These are phyloP conservation scores for Chrysotoxum bicinctum DNA, from an alignment of 2,888 invertebrate genomes.

Conservation along the genomic window DNA sequence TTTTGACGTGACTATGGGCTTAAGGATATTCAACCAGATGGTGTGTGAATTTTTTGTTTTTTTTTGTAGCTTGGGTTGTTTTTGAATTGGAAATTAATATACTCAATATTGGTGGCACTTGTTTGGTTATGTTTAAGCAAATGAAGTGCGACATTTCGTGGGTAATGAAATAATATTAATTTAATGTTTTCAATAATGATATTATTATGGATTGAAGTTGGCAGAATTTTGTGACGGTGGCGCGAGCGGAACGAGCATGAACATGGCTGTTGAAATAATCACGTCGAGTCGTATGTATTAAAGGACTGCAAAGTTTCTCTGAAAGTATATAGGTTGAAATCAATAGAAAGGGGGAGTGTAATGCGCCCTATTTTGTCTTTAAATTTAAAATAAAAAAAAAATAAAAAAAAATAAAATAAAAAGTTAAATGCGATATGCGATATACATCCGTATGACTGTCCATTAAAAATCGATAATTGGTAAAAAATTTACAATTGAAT, in stretches of 20 bases:
- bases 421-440: too few species aligned
- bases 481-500: too few species aligned
- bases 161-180: constrained; percentile 23
- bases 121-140: constrained; percentile 29
- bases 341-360: too few species aligned
- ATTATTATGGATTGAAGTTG: neutral
- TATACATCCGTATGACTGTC: too few species aligned
- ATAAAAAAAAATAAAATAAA: too few species aligned
- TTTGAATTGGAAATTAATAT: constrained; percentile 17
- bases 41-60: constrained; percentile 3
- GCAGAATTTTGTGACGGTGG: neutral
- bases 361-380: too few species aligned
- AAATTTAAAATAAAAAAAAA: too few species aligned
- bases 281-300: neutral
- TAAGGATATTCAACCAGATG: constrained; percentile 4
- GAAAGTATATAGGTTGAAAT: too few species aligned
- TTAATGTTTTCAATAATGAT: constrained; percentile 6
- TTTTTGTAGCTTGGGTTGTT: neutral
- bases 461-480: too few species aligned
- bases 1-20: constrained; percentile 17
- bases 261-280: neutral
- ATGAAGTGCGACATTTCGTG: constrained; percentile 19
- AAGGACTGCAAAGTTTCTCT: too few species aligned
- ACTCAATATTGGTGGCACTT: constrained; percentile 17
- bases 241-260: neutral